Evolutionary conservation across 2,113 vertebrate species (phyloP).

Genomic region (Phalacrocorax brasilianus): DNA sequence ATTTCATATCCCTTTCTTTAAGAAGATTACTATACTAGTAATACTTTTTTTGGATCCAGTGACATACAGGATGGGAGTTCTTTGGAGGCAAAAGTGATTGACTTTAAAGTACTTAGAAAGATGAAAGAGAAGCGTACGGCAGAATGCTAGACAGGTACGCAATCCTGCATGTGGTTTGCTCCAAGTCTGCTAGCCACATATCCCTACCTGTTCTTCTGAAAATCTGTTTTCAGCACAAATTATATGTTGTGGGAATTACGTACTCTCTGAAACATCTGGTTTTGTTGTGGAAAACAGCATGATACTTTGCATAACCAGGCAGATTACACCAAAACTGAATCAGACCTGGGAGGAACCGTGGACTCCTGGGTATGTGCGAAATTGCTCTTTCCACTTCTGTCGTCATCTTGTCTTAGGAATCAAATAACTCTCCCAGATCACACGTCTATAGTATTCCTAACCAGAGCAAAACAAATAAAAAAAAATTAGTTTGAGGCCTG

Average conservation of each 20-base stretch:
- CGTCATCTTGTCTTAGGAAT: not conserved
- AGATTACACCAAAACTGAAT: not conserved
- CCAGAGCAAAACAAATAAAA: not conserved
- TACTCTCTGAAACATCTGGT: slow-evolving; percentile 5
- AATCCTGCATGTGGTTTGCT: not conserved
- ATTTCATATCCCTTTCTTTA: not conserved
- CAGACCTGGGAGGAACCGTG: not conserved
- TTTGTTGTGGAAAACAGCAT: not conserved
- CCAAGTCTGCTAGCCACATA: not conserved
- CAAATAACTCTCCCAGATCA: not conserved
- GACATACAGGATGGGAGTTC: not conserved
- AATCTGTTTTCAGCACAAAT: not conserved
- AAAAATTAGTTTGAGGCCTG: not conserved
- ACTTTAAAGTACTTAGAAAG: not conserved
- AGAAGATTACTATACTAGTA: not conserved
- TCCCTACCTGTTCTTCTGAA: not conserved
- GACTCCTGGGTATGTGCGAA: not conserved
- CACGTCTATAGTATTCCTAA: not conserved
- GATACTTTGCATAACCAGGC: not conserved
- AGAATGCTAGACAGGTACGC: not conserved
- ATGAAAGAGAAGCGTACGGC: not conserved
- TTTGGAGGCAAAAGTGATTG: not conserved
- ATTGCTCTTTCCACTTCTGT: not conserved
- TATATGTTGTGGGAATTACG: not conserved
- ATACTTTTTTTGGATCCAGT: not conserved